Percentiles rank a stretch among this genome's conserved stretches.
These are phyloP conservation scores for Flabesymbios commensalis DNA, from an alignment of 2,888 invertebrate species.

Conservation along the genomic window DNA sequence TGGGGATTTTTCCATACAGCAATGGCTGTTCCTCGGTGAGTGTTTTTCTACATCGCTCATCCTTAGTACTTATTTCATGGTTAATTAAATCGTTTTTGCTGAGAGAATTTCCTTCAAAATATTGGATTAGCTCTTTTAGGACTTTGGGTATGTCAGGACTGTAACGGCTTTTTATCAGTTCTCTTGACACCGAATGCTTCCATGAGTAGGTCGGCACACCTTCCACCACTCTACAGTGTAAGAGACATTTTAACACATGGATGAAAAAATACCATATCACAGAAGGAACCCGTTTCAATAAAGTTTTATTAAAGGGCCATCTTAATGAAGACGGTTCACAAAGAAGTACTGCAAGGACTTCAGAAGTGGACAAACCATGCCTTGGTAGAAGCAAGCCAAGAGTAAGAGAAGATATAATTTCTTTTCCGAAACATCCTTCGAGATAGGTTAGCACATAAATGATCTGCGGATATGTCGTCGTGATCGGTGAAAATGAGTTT, in stretches of 20 bases:
- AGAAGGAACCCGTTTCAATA: too few species aligned
- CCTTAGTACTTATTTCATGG: neutral
- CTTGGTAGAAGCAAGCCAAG: constrained; percentile 2
- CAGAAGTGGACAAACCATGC: constrained; percentile 21
- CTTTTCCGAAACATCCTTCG: neutral
- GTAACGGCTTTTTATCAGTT: constrained; percentile 4
- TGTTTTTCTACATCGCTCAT: neutral
- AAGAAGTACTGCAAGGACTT: constrained; percentile 22
- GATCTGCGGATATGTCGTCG: too few species aligned
- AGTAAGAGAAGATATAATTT: constrained; percentile 1
- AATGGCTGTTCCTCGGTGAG: neutral
- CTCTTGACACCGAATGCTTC: constrained; percentile 3
- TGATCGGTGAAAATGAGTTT: too few species aligned
- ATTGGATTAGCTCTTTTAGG: constrained; percentile 10
- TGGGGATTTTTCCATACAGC: neutral
- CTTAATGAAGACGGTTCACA: neutral
- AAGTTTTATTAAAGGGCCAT: too few species aligned
- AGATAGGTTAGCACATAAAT: neutral
- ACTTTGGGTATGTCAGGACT: too few species aligned
- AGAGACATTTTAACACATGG: neutral
- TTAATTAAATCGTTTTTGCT: neutral
- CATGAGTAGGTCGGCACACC: constrained; percentile 1
- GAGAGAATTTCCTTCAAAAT: constrained; percentile 16
- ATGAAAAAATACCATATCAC: constrained; percentile 9
- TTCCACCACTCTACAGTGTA: neutral